Evolutionary conservation across 2,888 invertebrate genomes (phyloP).

Genomic region (Lumbricus terrestris): DNA sequence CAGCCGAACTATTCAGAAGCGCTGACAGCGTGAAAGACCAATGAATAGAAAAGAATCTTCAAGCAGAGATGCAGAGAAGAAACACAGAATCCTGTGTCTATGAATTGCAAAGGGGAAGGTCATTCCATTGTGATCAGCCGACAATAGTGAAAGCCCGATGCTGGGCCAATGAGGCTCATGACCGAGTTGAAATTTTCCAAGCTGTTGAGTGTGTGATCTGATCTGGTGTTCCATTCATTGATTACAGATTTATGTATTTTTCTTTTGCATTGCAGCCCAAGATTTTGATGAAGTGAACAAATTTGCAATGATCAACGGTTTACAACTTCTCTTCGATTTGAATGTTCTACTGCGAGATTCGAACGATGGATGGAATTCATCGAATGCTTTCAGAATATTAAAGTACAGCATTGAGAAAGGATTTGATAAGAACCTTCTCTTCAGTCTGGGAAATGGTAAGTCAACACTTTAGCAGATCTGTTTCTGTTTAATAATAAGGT

Average conservation of each 20-base stretch:
- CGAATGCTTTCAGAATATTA: background rate
- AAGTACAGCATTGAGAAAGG: background rate
- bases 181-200: too few relatives aligned
- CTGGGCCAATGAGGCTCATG: too few relatives aligned
- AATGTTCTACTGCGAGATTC: background rate
- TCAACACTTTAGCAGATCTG: background rate
- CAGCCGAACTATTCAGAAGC: too few relatives aligned
- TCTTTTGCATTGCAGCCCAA: background rate
- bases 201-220: background rate
- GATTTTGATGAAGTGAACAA: slow-evolving; percentile 6
- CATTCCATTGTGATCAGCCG: too few relatives aligned
- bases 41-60: too few relatives aligned
- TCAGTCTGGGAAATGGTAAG: slow-evolving; percentile 14
- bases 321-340: background rate
- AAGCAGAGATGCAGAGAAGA: too few relatives aligned
- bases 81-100: too few relatives aligned
- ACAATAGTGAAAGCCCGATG: too few relatives aligned
- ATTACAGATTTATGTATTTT: background rate
- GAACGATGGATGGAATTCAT: background rate
- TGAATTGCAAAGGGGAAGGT: too few relatives aligned
- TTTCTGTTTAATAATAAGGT: too few relatives aligned
- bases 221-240: background rate
- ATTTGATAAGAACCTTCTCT: background rate
- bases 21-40: too few relatives aligned
- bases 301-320: background rate